Evolutionary conservation across 30 jellyfish, hydroid and myxozoan genomes (phyloP), one percentile per base, ranked within the genome.

Genomic region (Cassiopea xamachana): DNA sequence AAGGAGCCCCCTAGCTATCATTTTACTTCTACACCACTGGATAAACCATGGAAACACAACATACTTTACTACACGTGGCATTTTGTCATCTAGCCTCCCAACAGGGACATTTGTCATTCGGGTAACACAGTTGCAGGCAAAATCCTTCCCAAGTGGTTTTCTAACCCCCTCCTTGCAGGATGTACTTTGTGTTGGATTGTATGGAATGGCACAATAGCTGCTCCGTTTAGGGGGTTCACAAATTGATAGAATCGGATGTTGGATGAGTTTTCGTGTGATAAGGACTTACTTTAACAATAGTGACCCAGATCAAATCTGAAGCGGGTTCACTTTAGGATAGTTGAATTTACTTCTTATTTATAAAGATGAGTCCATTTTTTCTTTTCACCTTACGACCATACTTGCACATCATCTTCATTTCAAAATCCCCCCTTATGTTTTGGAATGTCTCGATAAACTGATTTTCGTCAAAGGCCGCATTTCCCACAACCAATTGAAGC

Each of bases 401-500:
- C 12, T 10, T 55, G 10, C 12, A 55, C 64, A 10, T 3, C 64
- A 3, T 55, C 7, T 55, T 55, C 7, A 6, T 55, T 55, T 55
- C 12, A 3, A 10, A 6, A 55, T 55, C 1, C 58, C 80, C 80
- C 12, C n/a, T 19, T 19, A 55, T 64, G 75, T 58, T 78, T 15
- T 78, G 55, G 87, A 78, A 51, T 60, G 73, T 87, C 67, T 51
- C 73, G 27, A 68, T 88, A 72, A 88, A 71, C 79, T 72, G 77
- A 79, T 88, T 88, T 79, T 64, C 12, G 50, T 82, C 75, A 72
- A 88, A 48, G 62, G 90, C 95, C 86, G 85, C 90, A 71, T 72
- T 84, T 84, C 92, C 92, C 92, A 84, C 92, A 84, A 78, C 71
- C 83, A 79, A 70, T 88, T 79, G 74, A 79, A 51, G 90, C 95